Evolutionary conservation across 2,113 vertebrate genomes (phyloP).

Genomic region (Cephalopterus ornatus): DNA sequence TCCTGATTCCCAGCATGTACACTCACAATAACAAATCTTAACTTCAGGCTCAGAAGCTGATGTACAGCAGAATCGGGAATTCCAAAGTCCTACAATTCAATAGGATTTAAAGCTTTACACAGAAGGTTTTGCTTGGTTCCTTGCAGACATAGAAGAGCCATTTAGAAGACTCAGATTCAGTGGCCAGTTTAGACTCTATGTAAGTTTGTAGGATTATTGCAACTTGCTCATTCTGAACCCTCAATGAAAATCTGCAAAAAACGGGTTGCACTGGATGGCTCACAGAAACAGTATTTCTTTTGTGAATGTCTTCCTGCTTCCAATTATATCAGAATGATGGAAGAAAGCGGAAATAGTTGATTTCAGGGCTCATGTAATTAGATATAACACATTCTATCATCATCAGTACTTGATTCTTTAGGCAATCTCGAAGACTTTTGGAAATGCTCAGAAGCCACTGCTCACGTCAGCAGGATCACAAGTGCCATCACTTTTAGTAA

Average conservation of each 20-base stretch:
- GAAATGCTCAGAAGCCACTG: not conserved
- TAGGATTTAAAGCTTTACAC: not conserved
- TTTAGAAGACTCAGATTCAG: not conserved
- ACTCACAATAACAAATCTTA: not conserved
- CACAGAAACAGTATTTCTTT: not conserved
- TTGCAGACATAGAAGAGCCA: not conserved
- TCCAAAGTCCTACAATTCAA: not conserved
- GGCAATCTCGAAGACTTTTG: not conserved
- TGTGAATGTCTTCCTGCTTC: conserved; percentile 5
- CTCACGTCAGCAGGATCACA: not conserved
- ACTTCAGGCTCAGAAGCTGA: not conserved
- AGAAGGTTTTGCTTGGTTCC: not conserved
- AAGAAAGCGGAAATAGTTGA: not conserved
- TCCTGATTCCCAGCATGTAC: not conserved
- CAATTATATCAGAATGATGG: not conserved
- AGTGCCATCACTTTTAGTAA: not conserved
- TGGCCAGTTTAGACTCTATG: not conserved
- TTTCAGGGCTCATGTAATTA: conserved; percentile 1
- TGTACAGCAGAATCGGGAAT: not conserved
- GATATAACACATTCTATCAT: not conserved
- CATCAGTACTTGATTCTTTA: not conserved
- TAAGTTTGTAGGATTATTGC: not conserved
- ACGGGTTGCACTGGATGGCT: not conserved
- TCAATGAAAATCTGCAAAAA: not conserved
- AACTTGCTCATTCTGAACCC: not conserved